Base-by-base conservation (phyloP, 2,797 vertebrate genomes). In the Typhlichthys eigenmanni region DNA sequence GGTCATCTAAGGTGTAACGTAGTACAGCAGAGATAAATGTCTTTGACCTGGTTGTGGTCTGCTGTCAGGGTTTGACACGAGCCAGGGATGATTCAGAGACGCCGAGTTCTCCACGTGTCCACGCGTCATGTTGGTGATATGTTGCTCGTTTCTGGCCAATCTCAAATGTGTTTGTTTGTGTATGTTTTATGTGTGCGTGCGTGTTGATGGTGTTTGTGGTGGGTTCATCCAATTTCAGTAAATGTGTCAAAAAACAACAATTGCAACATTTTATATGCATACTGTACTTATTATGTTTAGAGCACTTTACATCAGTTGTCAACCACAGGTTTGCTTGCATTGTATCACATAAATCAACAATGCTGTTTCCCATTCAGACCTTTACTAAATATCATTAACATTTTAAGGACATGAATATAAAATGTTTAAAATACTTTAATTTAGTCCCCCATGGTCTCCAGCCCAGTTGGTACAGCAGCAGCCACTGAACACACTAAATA, bases 21-120 rank as follows among this genome's bases (percentile, higher is more conserved):
- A 82, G 46, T 64, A 56, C 12, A 10, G 29, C 55, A 72, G 64
- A 81, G 80, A 87, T 87, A 85, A 83, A 85, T 72, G 79, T 46
- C 60, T 65, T 48, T 64, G 71, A 75, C 58, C 62, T 72, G 51
- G 69, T 70, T 83, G 81, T 78, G 75, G 69, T 72, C 54, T 48
- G 0, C 34, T 74, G 81, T 82, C 72, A 78, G 72, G 50, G 68
- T 66, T 78, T 49, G 68, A 55, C 79, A 84, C 70, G 72, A 29
- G 58, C 65, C 76, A 59, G 71, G 67, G 49, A 68, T 73, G 72
- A 78, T 57, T 72, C 45, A 73, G 52, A 80, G 74, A 68, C 56
- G 57, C 63, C 13, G 60, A 72, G 86, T 62, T 80, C 80, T 69
- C 5, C 17, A 71, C 62, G 69, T 65, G 69, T 78, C 76, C 47